A percentile compares a stretch with the other conserved stretches of the same genome.
phyloP scores from a whole-genome alignment of 1,140 invertebrate genomes.

The Diprion similis region DNA sequence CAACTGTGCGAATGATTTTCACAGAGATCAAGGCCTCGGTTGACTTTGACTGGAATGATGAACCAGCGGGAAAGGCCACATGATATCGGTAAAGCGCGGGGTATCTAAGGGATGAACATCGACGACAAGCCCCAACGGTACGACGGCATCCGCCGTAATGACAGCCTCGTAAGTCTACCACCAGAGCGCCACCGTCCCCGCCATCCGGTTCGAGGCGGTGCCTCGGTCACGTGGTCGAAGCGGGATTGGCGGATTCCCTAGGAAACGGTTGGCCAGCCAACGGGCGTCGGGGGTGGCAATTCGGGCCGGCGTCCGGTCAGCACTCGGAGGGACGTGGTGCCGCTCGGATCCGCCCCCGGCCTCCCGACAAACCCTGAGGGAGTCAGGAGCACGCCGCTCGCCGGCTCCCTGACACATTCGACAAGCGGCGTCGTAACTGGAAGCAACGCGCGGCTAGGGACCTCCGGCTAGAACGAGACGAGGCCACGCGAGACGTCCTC shows the following conservation, averaged over 20 bases:
- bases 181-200: constrained; percentile 50
- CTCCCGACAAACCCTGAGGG: constrained; percentile 51
- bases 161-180: constrained; percentile 40
- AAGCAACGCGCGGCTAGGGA: constrained; percentile 62
- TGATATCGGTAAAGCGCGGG: background rate
- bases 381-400: constrained; percentile 54
- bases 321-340: constrained; percentile 34
- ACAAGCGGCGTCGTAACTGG: constrained; percentile 63
- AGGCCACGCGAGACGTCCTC: background rate
- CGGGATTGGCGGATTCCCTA: constrained; percentile 39
- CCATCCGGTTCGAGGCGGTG: constrained; percentile 31
- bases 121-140: constrained; percentile 14
- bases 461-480: constrained; percentile 35
- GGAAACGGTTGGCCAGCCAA: constrained; percentile 24
- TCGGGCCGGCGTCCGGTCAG: constrained; percentile 31
- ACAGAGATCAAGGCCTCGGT: no score
- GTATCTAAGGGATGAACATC: constrained; percentile 4
- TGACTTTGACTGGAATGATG: background rate
- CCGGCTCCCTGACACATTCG: constrained; percentile 60
- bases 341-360: constrained; percentile 32
- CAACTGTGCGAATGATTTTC: no score
- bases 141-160: constrained; percentile 49
- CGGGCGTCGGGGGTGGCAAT: constrained; percentile 22
- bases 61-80: no score
- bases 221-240: constrained; percentile 24